Evolutionary conservation across 92 coral and sea anemone genomes (phyloP).

Genomic region (Metridium senile): DNA sequence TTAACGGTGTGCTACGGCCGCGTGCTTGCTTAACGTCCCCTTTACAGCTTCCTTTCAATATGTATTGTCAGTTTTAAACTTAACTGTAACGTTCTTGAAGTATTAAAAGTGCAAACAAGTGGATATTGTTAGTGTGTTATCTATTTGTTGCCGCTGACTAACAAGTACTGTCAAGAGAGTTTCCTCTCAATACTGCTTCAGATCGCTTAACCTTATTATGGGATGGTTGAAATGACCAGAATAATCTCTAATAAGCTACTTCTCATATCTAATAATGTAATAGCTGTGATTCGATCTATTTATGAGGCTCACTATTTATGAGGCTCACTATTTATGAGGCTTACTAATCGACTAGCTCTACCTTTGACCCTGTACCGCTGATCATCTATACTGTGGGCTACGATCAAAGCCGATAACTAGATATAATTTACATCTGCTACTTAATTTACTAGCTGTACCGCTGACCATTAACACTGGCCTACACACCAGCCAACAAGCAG

Average conservation of each 20-base stretch:
- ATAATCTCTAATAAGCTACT: no score
- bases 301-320: no score
- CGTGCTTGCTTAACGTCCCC: no score
- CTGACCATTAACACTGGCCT: no score
- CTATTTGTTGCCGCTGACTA: slow-evolving; percentile 6
- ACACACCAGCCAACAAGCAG: no score
- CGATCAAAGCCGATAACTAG: neutral
- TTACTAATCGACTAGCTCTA: neutral
- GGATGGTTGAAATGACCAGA: neutral
- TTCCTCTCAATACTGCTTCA: slow-evolving; percentile 7
- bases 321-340: no score
- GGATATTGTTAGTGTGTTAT: neutral
- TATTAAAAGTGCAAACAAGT: slow-evolving; percentile 1
- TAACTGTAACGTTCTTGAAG: neutral
- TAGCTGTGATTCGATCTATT: no score
- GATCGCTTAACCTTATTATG: neutral
- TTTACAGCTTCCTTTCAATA: neutral
- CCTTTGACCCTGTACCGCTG: neutral
- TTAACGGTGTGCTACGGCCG: no score
- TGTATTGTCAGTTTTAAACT: neutral
- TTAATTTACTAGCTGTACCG: neutral
- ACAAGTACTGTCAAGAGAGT: neutral
- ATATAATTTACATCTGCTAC: neutral
- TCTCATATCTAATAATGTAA: no score
- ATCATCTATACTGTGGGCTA: neutral